These are phyloP conservation scores for Eptesicus fuscus DNA, from an alignment of 2,113 vertebrate species.

Conservation along the genomic window DNA sequence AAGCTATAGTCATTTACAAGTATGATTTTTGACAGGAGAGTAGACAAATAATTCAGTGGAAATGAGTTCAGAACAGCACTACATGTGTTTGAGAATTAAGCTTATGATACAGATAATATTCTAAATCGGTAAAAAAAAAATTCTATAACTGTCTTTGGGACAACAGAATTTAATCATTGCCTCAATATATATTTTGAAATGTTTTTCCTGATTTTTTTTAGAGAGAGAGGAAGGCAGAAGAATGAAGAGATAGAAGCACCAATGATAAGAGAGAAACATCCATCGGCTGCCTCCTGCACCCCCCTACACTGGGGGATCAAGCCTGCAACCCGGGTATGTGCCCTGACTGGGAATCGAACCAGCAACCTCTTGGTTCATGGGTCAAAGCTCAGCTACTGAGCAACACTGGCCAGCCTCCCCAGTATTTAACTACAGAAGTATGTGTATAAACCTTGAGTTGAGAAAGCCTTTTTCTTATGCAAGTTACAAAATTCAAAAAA, in stretches of 20 bases:
- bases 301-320: too few species aligned
- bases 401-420: too few species aligned
- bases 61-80: background rate
- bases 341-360: too few species aligned
- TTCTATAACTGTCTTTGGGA: background rate
- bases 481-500: conserved; percentile 7
- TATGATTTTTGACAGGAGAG: background rate
- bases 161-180: background rate
- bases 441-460: background rate
- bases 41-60: background rate
- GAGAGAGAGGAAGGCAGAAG: too few species aligned
- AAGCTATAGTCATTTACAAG: background rate
- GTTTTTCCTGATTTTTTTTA: too few species aligned
- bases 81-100: background rate
- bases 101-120: background rate
- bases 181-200: background rate
- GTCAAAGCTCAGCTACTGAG: too few species aligned
- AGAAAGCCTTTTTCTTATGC: background rate
- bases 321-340: too few species aligned
- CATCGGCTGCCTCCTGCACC: too few species aligned
- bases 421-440: background rate
- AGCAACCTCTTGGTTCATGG: too few species aligned
- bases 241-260: too few species aligned
- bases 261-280: too few species aligned
- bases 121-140: background rate